Evolutionary conservation across 2,797 vertebrate genomes (phyloP).

Genomic region (Gallinago nigripennis): DNA sequence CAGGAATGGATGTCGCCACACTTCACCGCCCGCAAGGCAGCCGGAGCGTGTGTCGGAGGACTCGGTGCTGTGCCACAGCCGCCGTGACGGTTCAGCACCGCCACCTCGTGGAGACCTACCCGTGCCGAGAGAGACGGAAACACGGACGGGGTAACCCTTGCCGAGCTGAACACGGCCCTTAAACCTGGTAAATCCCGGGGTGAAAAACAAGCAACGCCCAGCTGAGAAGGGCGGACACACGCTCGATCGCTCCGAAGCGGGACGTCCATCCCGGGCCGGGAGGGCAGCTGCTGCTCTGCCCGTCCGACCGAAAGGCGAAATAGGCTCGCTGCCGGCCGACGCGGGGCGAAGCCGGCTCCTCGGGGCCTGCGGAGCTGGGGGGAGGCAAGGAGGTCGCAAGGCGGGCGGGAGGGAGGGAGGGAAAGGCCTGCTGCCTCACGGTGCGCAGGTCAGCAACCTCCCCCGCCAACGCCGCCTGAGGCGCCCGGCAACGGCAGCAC

Average conservation of each 20-base stretch:
- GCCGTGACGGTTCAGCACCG: accelerated
- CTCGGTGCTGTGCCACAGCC: accelerated
- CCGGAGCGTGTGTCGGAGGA: accelerated
- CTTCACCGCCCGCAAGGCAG: accelerated
- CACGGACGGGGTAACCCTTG: accelerated
- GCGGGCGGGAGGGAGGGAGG: no score
- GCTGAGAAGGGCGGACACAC: background rate
- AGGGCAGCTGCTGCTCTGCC: background rate
- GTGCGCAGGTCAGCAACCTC: accelerated
- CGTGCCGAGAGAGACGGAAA: accelerated
- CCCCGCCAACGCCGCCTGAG: no score
- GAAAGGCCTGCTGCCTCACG: accelerated
- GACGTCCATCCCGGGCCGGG: no score
- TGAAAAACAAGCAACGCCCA: accelerated
- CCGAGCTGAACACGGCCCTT: accelerated
- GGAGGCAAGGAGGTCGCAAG: accelerated
- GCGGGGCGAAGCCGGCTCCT: accelerated
- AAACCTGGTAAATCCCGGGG: accelerated
- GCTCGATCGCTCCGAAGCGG: accelerated
- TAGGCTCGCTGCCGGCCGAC: no score
- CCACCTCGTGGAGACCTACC: background rate
- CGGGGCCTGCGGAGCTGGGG: no score
- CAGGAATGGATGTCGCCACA: accelerated
- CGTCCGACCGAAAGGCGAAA: background rate
- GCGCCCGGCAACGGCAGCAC: accelerated